These are phyloP conservation scores for Opisthocomus hoazin DNA, from an alignment of 2,113 vertebrate species.

Conservation along the genomic window DNA sequence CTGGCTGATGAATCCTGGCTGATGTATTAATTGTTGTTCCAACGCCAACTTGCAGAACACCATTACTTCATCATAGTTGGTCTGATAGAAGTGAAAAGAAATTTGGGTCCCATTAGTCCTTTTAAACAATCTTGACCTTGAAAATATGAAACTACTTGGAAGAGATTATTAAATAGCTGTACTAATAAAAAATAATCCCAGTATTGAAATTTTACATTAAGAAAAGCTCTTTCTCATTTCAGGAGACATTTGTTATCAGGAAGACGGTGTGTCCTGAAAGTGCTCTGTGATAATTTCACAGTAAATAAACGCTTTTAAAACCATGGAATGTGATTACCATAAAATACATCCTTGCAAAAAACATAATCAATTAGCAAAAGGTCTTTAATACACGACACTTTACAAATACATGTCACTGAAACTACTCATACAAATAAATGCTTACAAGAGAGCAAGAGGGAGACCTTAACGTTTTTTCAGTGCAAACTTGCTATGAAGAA, in stretches of 20 bases:
- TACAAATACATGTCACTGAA: neutral
- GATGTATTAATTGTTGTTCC: slow-evolving; percentile 24
- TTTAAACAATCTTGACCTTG: slow-evolving; percentile 28
- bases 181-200: slow-evolving; percentile 14
- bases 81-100: neutral
- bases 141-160: slow-evolving; percentile 6
- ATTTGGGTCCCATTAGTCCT: neutral
- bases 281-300: neutral
- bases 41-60: slow-evolving; percentile 9
- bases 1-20: neutral
- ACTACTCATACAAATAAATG: neutral
- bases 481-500: neutral
- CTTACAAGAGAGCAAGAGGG: neutral
- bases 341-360: neutral
- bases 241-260: neutral
- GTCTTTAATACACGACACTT: neutral
- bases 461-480: neutral
- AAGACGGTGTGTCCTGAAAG: neutral
- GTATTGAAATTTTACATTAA: slow-evolving; percentile 13
- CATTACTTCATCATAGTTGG: neutral
- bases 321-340: neutral
- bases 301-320: slow-evolving; percentile 38
- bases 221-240: neutral
- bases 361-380: neutral
- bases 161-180: neutral